A percentile compares a stretch with the other conserved stretches of the same genome.
phyloP scores from a whole-genome alignment of 1,140 invertebrate genomes.

The Drosophila prosaltans region DNA sequence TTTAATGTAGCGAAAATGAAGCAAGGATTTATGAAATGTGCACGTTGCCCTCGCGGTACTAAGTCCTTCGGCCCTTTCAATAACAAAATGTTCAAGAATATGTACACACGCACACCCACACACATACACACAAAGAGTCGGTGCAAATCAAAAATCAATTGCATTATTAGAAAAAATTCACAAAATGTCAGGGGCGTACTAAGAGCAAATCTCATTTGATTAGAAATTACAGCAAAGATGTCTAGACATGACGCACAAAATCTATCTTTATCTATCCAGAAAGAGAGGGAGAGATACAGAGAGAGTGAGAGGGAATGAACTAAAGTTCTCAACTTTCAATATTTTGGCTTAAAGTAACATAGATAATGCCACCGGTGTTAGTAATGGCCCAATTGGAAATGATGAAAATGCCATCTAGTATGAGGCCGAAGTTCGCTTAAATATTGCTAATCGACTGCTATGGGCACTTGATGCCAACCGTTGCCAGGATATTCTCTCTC shows the following conservation, averaged over 20 bases:
- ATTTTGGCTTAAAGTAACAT: slow-evolving; percentile 26
- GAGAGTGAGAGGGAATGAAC: background rate
- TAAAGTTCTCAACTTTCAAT: slow-evolving; percentile 8
- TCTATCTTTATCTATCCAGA: background rate
- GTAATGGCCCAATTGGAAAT: slow-evolving; percentile 64
- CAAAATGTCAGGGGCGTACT: slow-evolving; percentile 46
- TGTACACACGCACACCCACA: no score
- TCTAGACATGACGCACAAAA: slow-evolving; percentile 32
- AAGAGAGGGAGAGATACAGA: no score
- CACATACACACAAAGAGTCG: no score
- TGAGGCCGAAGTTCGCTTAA: slow-evolving; percentile 53
- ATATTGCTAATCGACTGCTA: slow-evolving; percentile 74
- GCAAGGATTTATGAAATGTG: slow-evolving; percentile 76
- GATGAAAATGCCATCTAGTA: slow-evolving; percentile 62
- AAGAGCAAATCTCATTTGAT: slow-evolving; percentile 36
- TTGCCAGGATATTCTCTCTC: slow-evolving; percentile 40
- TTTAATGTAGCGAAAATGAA: slow-evolving; percentile 82
- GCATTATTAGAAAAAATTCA: slow-evolving; percentile 71
- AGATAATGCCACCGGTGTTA: slow-evolving; percentile 56
- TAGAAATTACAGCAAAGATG: slow-evolving; percentile 24
- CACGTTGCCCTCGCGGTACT: slow-evolving; percentile 62
- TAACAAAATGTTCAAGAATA: slow-evolving; percentile 16
- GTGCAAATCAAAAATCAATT: slow-evolving; percentile 79
- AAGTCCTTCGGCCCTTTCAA: background rate
- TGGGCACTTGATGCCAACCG: slow-evolving; percentile 70